These are phyloP conservation scores for Drosophila helvetica DNA, from an alignment of 2,888 invertebrate species.

Conservation along the genomic window DNA sequence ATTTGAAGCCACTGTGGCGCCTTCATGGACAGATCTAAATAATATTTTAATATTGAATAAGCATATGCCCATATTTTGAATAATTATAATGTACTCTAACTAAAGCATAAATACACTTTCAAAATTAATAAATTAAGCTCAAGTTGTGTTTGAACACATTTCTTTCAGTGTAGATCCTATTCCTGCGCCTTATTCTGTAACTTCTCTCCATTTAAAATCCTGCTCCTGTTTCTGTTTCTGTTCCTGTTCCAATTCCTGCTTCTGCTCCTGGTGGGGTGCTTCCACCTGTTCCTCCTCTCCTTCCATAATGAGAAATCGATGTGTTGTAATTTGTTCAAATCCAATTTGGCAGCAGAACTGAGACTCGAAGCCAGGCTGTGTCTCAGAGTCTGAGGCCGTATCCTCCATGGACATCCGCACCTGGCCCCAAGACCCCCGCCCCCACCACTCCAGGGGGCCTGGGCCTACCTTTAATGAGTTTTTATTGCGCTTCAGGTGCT, in stretches of 20 bases:
- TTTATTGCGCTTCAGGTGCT: slow-evolving; percentile 77
- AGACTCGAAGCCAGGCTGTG: too few species aligned
- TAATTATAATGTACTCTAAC: too few species aligned
- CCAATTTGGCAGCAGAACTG: slow-evolving; percentile 61
- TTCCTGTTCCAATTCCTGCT: background rate
- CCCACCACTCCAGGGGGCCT: slow-evolving; percentile 23
- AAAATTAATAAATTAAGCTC: background rate
- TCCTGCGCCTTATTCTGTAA: background rate
- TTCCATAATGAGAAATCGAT: slow-evolving; percentile 77
- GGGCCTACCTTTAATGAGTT: slow-evolving; percentile 74
- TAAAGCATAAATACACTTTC: too few species aligned
- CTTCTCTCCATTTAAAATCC: background rate
- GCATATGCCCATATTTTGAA: too few species aligned
- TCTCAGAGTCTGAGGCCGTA: slow-evolving; percentile 1
- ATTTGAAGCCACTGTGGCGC: too few species aligned
- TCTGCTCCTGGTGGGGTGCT: background rate
- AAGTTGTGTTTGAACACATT: background rate
- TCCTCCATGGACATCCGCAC: slow-evolving; percentile 30
- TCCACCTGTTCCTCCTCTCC: slow-evolving; percentile 14
- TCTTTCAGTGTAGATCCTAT: background rate
- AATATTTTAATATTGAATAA: too few species aligned
- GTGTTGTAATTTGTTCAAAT: slow-evolving; percentile 73
- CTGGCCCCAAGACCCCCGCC: slow-evolving; percentile 27
- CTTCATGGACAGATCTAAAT: too few species aligned
- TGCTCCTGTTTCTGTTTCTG: background rate